Base-by-base conservation (phyloP, 2,888 invertebrate genomes). In the Chymomyza procnemis region DNA sequence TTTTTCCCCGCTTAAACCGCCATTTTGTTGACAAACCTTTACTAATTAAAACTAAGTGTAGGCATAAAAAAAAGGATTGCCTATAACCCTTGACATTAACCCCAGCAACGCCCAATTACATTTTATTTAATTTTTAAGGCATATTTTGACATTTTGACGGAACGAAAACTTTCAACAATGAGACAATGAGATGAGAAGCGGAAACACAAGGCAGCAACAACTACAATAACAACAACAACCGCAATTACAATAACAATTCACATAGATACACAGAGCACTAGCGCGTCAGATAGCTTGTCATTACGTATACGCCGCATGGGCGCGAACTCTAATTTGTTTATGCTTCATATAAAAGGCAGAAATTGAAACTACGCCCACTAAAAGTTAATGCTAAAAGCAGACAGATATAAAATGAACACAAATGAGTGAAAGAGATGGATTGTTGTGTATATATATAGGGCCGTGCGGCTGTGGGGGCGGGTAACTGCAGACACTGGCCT, bases 61-160 rank as follows among this genome's bases (percentile, higher is more conserved):
- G 82, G 69, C 71, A 73, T 75, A 76, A 69, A 50, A 84, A n/a
- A 66, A 74, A 71, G 76, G 71, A 50, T 14, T 19, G 54, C 18
- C 67, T 71, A 72, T 70, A 85, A 87, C 81, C 87, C 74, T 14
- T 87, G 70, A 41, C 34, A 87, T 87, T 81, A 81, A 81, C 81
- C 81, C 87, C 76, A 72, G 80, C 78, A 75, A 73, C 81, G 81
- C 87, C 87, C 81, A 87, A 81, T 81, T 81, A 87, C 87, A 87
- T 77, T 85, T 87, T 74, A 78, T 78, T 71, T 84, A 80, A 78
- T 82, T 80, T 80, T 80, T 80, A 72, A 64, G 70, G 69, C 65
- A 64, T 71, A 79, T 74, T 87, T 85, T 81, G 81, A 81, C 87
- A 87, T 87, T 81, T 81, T 81, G 81, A 79, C 85, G 79, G 74